A percentile compares a stretch with the other conserved stretches of the same genome.
These are phyloP conservation scores for Sesamia nonagrioides DNA, from an alignment of 1,140 invertebrate genomes.

Conservation along the genomic window DNA sequence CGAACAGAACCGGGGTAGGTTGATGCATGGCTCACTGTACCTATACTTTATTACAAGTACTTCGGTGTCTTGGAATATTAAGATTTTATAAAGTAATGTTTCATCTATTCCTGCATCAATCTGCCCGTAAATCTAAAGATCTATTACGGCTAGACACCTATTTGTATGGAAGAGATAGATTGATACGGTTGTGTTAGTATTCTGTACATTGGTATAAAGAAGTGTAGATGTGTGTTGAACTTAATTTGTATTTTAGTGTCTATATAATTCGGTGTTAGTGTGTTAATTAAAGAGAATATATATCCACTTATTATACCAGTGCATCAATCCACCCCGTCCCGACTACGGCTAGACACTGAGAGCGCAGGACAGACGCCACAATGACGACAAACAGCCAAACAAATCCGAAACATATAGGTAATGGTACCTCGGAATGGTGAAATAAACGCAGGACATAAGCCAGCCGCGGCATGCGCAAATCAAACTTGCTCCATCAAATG, in stretches of 20 bases:
- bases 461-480: slow-evolving; percentile 85
- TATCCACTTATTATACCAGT: slow-evolving; percentile 43
- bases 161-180: slow-evolving; percentile 55
- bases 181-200: slow-evolving; percentile 57
- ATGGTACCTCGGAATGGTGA: slow-evolving; percentile 79
- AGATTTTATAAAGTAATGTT: background rate
- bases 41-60: slow-evolving; percentile 6
- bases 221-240: slow-evolving; percentile 32
- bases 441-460: slow-evolving; percentile 83
- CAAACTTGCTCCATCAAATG: slow-evolving; percentile 84
- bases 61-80: background rate
- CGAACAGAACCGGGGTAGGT: slow-evolving; percentile 69
- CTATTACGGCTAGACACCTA: slow-evolving; percentile 53
- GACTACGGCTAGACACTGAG: slow-evolving; percentile 71
- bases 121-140: slow-evolving; percentile 52
- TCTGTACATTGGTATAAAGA: slow-evolving; percentile 46
- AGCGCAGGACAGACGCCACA: slow-evolving; percentile 80
- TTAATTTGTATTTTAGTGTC: slow-evolving; percentile 1
- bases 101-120: slow-evolving; percentile 51
- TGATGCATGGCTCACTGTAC: slow-evolving; percentile 65
- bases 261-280: slow-evolving; percentile 30
- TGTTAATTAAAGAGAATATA: slow-evolving; percentile 4
- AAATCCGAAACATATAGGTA: slow-evolving; percentile 78
- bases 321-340: slow-evolving; percentile 78
- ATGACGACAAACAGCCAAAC: slow-evolving; percentile 82